phyloP scores from a whole-genome alignment of 2,797 vertebrate genomes.

The Anisognathus igniventris region DNA sequence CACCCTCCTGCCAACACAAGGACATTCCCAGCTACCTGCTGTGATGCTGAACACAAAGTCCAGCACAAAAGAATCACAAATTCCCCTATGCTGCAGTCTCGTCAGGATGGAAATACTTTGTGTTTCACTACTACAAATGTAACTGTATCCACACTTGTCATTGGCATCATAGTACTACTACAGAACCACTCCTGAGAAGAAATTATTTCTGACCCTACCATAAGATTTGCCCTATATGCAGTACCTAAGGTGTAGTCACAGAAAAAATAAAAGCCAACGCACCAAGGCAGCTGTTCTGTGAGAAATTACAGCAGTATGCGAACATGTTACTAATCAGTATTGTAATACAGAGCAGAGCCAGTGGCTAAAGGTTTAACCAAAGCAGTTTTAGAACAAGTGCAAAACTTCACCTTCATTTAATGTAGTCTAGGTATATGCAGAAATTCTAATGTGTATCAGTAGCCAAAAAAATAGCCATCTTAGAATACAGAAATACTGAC shows the following conservation, averaged over 20 bases:
- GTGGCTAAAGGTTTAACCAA: background rate
- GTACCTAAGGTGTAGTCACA: background rate
- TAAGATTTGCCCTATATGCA: background rate
- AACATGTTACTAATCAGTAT: background rate
- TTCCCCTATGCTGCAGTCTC: background rate
- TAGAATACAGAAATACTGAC: background rate
- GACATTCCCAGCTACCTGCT: background rate
- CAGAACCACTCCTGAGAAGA: background rate
- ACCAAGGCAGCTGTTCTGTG: background rate
- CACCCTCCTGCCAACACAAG: background rate
- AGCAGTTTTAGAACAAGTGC: background rate
- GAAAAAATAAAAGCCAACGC: background rate
- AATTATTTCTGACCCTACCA: background rate
- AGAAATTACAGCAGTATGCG: background rate
- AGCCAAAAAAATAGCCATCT: background rate
- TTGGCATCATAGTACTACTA: background rate
- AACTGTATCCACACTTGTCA: background rate
- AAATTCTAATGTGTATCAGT: background rate
- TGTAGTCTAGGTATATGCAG: background rate
- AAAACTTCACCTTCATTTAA: background rate
- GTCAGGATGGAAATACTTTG: background rate
- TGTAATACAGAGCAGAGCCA: background rate
- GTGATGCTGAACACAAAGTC: background rate
- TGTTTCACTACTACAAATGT: background rate
- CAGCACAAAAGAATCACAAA: background rate